Evolutionary conservation across 2,888 invertebrate genomes (phyloP), one percentile per base, ranked within the genome.

Genomic region (Drosophila paramelanica): DNA sequence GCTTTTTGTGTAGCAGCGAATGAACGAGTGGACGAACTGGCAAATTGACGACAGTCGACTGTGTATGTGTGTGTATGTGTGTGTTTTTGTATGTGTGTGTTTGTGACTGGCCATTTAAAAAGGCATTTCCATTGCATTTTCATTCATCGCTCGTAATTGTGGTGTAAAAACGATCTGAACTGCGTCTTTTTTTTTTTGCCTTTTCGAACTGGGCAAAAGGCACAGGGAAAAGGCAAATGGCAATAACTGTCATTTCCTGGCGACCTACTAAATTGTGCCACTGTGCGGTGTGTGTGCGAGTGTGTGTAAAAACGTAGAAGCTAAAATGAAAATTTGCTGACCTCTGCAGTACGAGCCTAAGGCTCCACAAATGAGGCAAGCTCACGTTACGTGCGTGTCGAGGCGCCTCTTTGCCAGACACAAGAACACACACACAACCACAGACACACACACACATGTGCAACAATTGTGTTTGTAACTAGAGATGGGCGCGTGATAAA

Each of bases 111-210:
- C 66, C 74, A 83, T 73, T 83, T 83, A 77, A 74, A 83, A 83
- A 72, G 56, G 77, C 84, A 83, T 83, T 77, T 72, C 64, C 79
- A 77, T 69, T 83, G 87, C 87, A 83, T 83, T 81, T 83, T 67
- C 87, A 86, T 83, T 81, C 87, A 83, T 81, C 66, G 79, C 81
- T 70, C 81, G 87, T 83, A 86, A 86, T 83, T 86, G 87, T 81
- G 80, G 87, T 76, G 81, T 83, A 81, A 81, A 79, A 79, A 73
- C 79, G 74, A 72, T 60, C 61, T 53, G 58, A 66, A 53, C 31
- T 49, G 17, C 31, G 31, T 42, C 39, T 33, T 27, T 20, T 39
- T 57, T 41, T 20, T 33, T 20, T 23, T 3, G 4, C 23, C 33
- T 47, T 36, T 50, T 41, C 6, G 17, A 20, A 49, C 50, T 52